These are phyloP conservation scores for Conchocele bisecta DNA, from an alignment of 2,888 invertebrate species.

Conservation along the genomic window DNA sequence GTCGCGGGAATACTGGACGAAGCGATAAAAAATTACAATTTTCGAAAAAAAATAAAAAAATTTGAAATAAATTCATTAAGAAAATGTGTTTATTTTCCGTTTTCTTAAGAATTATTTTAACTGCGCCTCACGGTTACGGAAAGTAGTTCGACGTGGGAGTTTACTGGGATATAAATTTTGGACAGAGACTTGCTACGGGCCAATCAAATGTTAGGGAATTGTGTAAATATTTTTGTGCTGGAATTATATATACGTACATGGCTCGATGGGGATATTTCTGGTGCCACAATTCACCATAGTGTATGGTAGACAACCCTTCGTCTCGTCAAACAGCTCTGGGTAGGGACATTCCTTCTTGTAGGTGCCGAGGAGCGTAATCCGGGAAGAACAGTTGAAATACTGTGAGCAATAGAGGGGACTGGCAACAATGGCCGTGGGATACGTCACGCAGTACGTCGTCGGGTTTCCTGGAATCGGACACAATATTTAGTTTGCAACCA, in stretches of 20 bases:
- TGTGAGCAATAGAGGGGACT: slow-evolving; percentile 62
- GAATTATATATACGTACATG: slow-evolving; percentile 63
- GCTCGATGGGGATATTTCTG: slow-evolving; percentile 59
- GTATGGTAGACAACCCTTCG: slow-evolving; percentile 51
- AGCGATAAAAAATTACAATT: no score
- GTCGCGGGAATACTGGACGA: no score
- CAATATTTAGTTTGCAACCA: not conserved
- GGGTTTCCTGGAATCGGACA: slow-evolving; percentile 43
- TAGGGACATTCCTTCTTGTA: slow-evolving; percentile 66
- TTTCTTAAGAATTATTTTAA: no score
- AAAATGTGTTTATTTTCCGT: no score
- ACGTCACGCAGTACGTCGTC: slow-evolving; percentile 32
- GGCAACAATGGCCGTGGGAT: slow-evolving; percentile 46
- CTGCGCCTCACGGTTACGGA: no score
- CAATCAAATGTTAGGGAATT: no score
- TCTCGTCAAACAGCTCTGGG: slow-evolving; percentile 62
- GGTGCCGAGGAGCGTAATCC: slow-evolving; percentile 48
- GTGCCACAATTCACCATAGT: slow-evolving; percentile 53
- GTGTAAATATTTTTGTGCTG: no score
- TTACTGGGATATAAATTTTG: no score
- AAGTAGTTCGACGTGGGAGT: no score
- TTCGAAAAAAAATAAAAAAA: no score
- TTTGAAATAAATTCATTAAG: no score
- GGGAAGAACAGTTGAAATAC: slow-evolving; percentile 59
- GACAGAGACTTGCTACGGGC: no score